Base-by-base conservation (phyloP, 2,888 invertebrate genomes). In the Nesidiocoris tenuis region DNA sequence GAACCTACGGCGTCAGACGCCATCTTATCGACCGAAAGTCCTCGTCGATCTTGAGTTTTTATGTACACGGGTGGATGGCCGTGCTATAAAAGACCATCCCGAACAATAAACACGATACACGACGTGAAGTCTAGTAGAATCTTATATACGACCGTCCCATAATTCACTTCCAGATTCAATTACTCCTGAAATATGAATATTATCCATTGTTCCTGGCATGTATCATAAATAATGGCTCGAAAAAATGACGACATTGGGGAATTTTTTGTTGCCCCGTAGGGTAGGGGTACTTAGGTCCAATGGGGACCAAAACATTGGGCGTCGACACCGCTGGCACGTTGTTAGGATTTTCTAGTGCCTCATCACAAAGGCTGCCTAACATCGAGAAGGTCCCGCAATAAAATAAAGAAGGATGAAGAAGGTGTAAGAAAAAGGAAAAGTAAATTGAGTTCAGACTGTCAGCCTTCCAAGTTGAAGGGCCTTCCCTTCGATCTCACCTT, bases 181-280 rank as follows among this genome's bases (percentile, higher is more conserved):
- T 68, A 68, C 68, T 17, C 68, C 70, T 70, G 70, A 70, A 70
- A 57, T 70, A 70, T 70, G 70, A 70, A 70, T 56, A 70, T 70
- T 70, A 70, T 70, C 70, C 61, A 70, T 70, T 70, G 70, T 70
- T 59, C 70, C 70, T 70, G 17, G 17, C n/a, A 22, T 19, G 18
- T 5, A 18, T 23, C 57, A 70, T 70, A 70, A 70, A 70, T 70
- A 70, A 70, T 22, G 24, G 12, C n/a, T n/a, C 16, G 55, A 17
- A n/a, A n/a, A n/a, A 56, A 67, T 54, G 22, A 67, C 18, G 65
- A n/a, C n/a, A n/a, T 23, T 23, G 63, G 16, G 25, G 63, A 22
- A 22, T 17, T 63, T 63, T 63, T 63, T 63, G n/a, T 63, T 3
- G 5, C 23, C 17, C 16, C n/a, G 56, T 17, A 56, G 17, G 23